phyloP scores from a whole-genome alignment of 1,140 invertebrate genomes.

The Lanistes nyassanus region DNA sequence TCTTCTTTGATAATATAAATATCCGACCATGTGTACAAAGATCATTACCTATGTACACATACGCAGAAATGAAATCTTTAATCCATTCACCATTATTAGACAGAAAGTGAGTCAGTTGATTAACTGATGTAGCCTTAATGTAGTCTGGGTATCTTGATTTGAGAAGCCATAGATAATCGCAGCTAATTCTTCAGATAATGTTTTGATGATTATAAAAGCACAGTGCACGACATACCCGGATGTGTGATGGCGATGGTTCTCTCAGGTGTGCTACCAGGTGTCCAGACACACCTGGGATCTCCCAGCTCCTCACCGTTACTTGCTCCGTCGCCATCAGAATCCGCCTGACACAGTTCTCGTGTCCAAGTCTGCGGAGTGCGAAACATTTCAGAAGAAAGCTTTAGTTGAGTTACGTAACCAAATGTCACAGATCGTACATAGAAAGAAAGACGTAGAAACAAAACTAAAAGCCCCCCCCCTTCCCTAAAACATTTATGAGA shows the following conservation, averaged over 20 bases:
- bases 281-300: conserved; percentile 52
- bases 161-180: neutral
- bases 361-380: conserved; percentile 35
- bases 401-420: too few species aligned
- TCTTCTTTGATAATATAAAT: too few species aligned
- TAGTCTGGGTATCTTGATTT: neutral
- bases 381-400: neutral
- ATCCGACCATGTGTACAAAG: too few species aligned
- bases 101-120: neutral
- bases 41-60: too few species aligned
- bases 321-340: conserved; percentile 49
- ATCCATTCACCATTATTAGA: neutral
- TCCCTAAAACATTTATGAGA: too few species aligned
- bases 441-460: too few species aligned
- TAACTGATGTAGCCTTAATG: neutral
- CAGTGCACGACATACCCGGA: conserved; percentile 33
- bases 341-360: conserved; percentile 38
- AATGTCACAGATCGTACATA: too few species aligned
- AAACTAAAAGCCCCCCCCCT: too few species aligned
- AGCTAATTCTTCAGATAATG: neutral
- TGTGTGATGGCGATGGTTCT: conserved; percentile 30
- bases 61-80: too few species aligned
- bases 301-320: conserved; percentile 53
- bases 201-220: neutral
- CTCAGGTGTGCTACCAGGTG: conserved; percentile 12